Evolutionary conservation across 2,797 vertebrate genomes (phyloP).

Genomic region (Sebastes flavidus): DNA sequence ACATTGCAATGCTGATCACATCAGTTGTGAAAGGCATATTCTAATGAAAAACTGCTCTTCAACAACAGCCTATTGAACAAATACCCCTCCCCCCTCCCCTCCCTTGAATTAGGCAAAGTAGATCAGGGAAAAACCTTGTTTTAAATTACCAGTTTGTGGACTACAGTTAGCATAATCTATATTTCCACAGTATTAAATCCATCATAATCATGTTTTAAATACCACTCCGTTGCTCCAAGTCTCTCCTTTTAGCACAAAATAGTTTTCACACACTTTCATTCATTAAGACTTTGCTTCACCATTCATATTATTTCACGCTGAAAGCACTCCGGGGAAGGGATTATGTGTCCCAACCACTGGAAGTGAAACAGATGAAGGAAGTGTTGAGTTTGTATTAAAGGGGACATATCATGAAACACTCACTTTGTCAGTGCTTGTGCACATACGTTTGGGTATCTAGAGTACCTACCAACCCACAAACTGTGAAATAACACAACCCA

Average conservation of each 20-base stretch:
- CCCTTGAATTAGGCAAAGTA: background rate
- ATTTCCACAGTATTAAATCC: slow-evolving; percentile 2
- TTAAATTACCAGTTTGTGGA: background rate
- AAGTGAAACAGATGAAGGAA: slow-evolving; percentile 53
- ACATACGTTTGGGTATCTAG: background rate
- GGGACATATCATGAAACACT: background rate
- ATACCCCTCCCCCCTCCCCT: background rate
- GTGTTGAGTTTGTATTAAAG: slow-evolving; percentile 39
- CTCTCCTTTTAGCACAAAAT: background rate
- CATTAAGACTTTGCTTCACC: slow-evolving; percentile 1
- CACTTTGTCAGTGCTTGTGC: background rate
- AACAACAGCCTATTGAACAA: background rate
- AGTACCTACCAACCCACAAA: background rate
- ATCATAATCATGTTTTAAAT: background rate
- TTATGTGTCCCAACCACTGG: slow-evolving; percentile 35
- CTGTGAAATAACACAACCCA: background rate
- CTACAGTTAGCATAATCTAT: background rate
- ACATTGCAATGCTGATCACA: background rate
- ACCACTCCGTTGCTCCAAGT: background rate
- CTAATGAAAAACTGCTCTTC: background rate
- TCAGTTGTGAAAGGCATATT: background rate
- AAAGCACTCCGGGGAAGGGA: slow-evolving; percentile 31
- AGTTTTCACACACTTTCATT: slow-evolving; percentile 15
- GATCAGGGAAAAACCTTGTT: background rate
- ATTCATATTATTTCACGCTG: slow-evolving; percentile 48